phyloP scores from a whole-genome alignment of 1,140 invertebrate genomes.

The Argopecten irradians region DNA sequence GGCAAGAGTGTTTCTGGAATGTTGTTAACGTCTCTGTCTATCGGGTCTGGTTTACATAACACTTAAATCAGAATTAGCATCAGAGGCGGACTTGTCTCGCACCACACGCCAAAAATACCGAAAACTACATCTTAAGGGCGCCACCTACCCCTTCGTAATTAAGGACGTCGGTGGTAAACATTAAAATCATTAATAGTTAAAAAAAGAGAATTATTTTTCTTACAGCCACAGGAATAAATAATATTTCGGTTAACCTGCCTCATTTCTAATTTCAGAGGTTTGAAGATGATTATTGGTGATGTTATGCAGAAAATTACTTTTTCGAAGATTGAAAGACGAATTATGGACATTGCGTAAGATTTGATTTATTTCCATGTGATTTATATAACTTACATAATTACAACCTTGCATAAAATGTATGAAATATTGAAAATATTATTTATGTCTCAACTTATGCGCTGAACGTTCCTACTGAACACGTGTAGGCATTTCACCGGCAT shows the following conservation, averaged over 20 bases:
- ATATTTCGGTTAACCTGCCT: not conserved
- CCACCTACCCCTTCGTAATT: not conserved
- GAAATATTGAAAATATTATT: no score
- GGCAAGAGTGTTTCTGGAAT: not conserved
- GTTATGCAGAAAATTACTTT: not conserved
- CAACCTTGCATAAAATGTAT: no score
- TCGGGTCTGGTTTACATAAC: not conserved
- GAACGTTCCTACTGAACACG: no score
- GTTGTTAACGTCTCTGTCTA: not conserved
- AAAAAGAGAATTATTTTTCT: not conserved
- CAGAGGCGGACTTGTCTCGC: not conserved
- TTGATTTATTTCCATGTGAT: not conserved
- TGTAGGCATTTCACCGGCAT: no score
- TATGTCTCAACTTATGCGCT: no score
- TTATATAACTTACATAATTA: no score
- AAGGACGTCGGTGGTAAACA: not conserved
- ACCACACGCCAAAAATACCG: not conserved
- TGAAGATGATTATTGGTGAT: not conserved
- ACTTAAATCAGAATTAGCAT: constrained; percentile 18
- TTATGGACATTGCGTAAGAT: not conserved
- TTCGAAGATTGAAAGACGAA: not conserved
- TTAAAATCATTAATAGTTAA: not conserved
- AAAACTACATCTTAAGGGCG: not conserved
- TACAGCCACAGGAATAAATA: not conserved
- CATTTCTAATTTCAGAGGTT: not conserved